Evolutionary conservation across 2,113 vertebrate species (phyloP), one percentile per base, ranked within the genome.

Genomic region (Pseudorasbora parva): DNA sequence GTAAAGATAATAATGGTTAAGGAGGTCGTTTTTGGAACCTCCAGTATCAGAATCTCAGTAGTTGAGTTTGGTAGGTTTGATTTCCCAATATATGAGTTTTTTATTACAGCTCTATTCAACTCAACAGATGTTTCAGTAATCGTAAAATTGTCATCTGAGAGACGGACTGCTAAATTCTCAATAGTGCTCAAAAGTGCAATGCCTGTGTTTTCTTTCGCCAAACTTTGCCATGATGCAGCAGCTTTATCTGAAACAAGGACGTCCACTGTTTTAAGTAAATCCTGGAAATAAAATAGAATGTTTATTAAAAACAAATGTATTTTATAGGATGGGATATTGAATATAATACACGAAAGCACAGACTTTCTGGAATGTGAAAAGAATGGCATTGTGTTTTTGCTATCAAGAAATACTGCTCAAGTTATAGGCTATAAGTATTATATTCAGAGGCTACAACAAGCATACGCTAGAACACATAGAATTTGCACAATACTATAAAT

Each of bases 1-100:
- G 89, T 85, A 51, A 96, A 93, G 0, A 88, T 87, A 4, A 97
- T 81, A 25, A 89, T 93, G 80, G 96, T 84, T 17, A 94, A 94
- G 41, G 54, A 86, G n/a, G 84, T 86, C 0, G 11, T 0, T 8
- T 88, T 6, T 23, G 2, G 8, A 21, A 25, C 62, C 11, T 78
- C 0, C 37, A 93, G 90, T 83, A 97, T 94, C 1, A 90, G 3
- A 45, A 97, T 45, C 0, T 15, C 10, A 2, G 94, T 89, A 19
- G 83, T 86, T 12, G 83, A 87, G 88, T 92, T 91, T 77, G 83
- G 82, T n/a, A 91, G 17, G 6, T 71, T 0, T 74, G 82, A 83
- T 56, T 7, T 47, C 14, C 76, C 49, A 0, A 0, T 78, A 64
- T 91, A 94, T 21, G 76, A 73, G 14, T 93, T 57, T 91, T 41